A percentile compares a stretch with the other conserved stretches of the same genome.
phyloP scores from a whole-genome alignment of 2,797 vertebrate species.

The Ispidina lecontei region DNA sequence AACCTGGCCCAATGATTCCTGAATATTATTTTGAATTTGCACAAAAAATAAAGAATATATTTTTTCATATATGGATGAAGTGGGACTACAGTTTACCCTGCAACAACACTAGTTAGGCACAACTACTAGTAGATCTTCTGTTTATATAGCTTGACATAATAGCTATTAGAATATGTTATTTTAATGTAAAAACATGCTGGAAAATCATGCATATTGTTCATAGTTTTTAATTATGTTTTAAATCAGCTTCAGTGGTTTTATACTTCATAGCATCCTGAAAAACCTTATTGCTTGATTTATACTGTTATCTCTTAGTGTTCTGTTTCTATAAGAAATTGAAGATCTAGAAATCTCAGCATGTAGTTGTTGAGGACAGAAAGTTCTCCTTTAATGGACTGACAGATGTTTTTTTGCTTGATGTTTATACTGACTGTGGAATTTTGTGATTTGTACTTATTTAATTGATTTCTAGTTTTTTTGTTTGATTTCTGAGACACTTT shows the following conservation, averaged over 20 bases:
- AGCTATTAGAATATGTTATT: background rate
- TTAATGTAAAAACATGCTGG: background rate
- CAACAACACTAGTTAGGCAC: background rate
- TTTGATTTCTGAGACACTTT: background rate
- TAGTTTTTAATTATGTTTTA: background rate
- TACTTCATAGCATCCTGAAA: background rate
- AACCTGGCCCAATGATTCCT: background rate
- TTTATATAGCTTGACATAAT: background rate
- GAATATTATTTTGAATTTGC: background rate
- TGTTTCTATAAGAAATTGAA: constrained; percentile 40
- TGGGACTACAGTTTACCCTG: background rate
- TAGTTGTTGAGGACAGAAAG: constrained; percentile 21
- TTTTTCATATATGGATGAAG: background rate
- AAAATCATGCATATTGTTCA: background rate
- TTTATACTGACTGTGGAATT: constrained; percentile 27
- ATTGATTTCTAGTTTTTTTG: background rate
- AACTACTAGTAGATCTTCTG: background rate
- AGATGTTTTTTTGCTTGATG: background rate
- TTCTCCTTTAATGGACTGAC: constrained; percentile 45
- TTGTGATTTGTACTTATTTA: constrained; percentile 27
- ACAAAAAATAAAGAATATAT: background rate
- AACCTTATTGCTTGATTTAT: constrained; percentile 23
- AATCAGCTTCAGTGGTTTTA: background rate
- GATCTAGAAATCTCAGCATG: constrained; percentile 44
- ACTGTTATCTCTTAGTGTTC: constrained; percentile 17